Evolutionary conservation across 2,797 vertebrate species (phyloP).

Genomic region (Phrynocephalus vlangalii): DNA sequence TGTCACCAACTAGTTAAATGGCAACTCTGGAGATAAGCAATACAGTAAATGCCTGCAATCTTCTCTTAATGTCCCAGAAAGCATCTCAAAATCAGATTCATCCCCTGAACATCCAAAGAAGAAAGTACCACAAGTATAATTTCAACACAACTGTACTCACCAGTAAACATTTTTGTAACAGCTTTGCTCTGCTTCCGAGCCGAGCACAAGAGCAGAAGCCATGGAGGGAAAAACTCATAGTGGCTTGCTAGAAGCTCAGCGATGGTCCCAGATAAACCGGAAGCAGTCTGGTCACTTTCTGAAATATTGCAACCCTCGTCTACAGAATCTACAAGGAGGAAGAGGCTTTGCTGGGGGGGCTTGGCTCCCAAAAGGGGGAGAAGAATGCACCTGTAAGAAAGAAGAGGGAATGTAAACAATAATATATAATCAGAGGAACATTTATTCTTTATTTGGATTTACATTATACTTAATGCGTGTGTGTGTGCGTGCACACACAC

Average conservation of each 20-base stretch:
- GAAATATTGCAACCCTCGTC: slow-evolving; percentile 90
- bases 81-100: neutral
- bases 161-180: slow-evolving; percentile 97
- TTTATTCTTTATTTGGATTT: neutral
- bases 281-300: slow-evolving; percentile 86
- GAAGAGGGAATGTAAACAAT: neutral
- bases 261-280: slow-evolving; percentile 87
- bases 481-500: no score
- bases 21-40: neutral
- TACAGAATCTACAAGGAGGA: slow-evolving; percentile 93
- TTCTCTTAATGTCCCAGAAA: neutral
- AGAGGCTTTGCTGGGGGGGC: slow-evolving; percentile 90
- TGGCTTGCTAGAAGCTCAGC: slow-evolving; percentile 94
- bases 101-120: neutral
- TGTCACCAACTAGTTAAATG: neutral
- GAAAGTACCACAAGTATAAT: neutral
- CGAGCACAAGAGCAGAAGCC: slow-evolving; percentile 95
- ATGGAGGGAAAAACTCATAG: slow-evolving; percentile 95
- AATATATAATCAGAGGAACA: fast-evolving
- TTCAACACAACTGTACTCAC: slow-evolving; percentile 70
- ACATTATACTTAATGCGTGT: neutral
- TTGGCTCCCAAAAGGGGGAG: slow-evolving; percentile 90
- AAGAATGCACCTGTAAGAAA: slow-evolving; percentile 86
- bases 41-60: neutral
- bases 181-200: slow-evolving; percentile 95